Evolutionary conservation across 2,888 invertebrate species (phyloP).

Genomic region (Lathronympha strigana): DNA sequence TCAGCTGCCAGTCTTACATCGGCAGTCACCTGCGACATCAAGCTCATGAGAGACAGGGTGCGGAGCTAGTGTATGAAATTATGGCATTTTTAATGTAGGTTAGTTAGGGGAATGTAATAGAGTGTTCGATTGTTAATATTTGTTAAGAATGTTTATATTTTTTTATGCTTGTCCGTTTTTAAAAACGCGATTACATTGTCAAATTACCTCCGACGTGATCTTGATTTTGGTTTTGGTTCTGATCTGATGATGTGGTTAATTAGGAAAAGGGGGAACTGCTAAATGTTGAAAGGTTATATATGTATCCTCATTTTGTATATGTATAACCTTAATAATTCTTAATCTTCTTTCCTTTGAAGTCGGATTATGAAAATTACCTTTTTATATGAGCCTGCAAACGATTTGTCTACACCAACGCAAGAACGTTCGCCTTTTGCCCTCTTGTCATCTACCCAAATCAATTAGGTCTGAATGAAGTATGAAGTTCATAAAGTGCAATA

Average conservation of each 20-base stretch:
- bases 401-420: conserved; percentile 3
- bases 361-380: background rate
- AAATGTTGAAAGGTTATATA: too few species aligned
- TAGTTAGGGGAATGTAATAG: conserved; percentile 1
- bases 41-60: conserved; percentile 14
- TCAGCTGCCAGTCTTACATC: conserved; percentile 58
- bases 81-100: conserved; percentile 25
- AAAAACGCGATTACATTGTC: too few species aligned
- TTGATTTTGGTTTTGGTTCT: too few species aligned
- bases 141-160: too few species aligned
- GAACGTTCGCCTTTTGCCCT: conserved; percentile 8
- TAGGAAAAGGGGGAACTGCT: too few species aligned
- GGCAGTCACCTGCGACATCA: conserved; percentile 49
- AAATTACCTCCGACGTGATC: too few species aligned
- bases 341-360: too few species aligned
- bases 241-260: too few species aligned
- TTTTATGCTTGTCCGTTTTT: too few species aligned
- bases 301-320: too few species aligned
- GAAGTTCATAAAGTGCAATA: too few species aligned
- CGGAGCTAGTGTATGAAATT: conserved; percentile 33
- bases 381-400: background rate
- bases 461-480: background rate
- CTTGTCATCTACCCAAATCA: background rate
- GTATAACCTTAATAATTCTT: too few species aligned
- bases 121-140: background rate